Percentiles rank a stretch among this genome's conserved stretches.
phyloP scores from a whole-genome alignment of 2,797 vertebrate genomes.

The Dicrostonyx torquatus region DNA sequence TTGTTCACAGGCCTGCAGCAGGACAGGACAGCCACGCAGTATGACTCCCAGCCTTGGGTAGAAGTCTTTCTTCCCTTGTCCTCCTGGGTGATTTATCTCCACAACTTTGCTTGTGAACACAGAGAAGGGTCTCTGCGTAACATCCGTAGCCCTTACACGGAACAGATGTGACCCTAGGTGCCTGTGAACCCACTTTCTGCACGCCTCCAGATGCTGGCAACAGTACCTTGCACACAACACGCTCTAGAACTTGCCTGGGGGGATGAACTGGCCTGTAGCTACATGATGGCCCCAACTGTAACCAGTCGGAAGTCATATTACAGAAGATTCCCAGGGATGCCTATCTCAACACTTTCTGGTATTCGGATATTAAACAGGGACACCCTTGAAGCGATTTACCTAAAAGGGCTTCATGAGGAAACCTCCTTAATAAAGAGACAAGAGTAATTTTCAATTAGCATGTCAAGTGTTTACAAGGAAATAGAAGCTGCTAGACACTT shows the following conservation, averaged over 20 bases:
- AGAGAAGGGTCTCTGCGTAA: neutral
- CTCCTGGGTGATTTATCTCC: neutral
- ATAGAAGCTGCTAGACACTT: constrained; percentile 45
- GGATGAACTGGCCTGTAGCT: neutral
- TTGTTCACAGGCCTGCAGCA: neutral
- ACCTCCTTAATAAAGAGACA: constrained; percentile 38
- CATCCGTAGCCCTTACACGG: neutral
- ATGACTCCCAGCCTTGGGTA: neutral
- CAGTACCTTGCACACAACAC: neutral
- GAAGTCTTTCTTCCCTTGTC: neutral
- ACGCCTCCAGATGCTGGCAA: neutral
- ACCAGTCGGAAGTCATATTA: neutral
- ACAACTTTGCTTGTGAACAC: neutral
- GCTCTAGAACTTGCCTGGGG: fast-evolving
- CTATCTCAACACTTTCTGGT: neutral
- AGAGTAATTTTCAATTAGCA: constrained; percentile 53
- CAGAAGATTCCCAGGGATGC: neutral
- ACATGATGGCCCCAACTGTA: neutral
- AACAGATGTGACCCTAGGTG: fast-evolving
- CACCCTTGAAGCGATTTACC: neutral
- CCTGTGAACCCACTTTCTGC: no score
- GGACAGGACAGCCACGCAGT: neutral
- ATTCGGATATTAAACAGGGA: neutral
- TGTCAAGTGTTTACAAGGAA: constrained; percentile 66
- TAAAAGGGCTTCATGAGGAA: constrained; percentile 11